phyloP scores from a whole-genome alignment of 30 jellyfish, hydroid and myxozoan species.

The Nemopilema nomurai region DNA sequence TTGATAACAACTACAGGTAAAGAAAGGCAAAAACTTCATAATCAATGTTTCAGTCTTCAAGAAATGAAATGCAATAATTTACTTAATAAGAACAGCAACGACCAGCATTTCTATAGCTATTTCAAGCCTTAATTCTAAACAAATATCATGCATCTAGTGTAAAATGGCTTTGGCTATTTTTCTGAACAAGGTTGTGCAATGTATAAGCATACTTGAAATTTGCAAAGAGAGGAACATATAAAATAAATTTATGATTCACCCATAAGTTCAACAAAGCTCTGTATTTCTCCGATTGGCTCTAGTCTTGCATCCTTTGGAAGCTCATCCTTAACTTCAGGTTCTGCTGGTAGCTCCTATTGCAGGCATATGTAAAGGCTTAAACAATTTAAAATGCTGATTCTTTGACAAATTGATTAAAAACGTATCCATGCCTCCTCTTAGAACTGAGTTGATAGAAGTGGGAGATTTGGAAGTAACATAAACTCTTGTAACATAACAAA shows the following conservation, averaged over 20 bases:
- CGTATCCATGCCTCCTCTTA: too few species aligned
- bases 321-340: conserved; percentile 33
- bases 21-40: not conserved
- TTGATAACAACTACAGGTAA: conserved; percentile 67
- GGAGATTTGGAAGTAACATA: too few species aligned
- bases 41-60: not conserved
- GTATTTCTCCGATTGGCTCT: conserved; percentile 61
- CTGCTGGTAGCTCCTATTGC: conserved; percentile 68
- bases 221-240: not conserved
- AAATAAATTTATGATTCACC: conserved; percentile 11
- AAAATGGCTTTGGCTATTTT: too few species aligned
- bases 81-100: not conserved
- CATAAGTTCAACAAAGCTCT: conserved; percentile 72
- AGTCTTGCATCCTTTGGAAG: conserved; percentile 70
- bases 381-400: conserved; percentile 4
- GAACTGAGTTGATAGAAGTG: too few species aligned
- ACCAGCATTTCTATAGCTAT: too few species aligned
- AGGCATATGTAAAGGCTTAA: not conserved
- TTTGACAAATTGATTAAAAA: too few species aligned
- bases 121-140: too few species aligned
- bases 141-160: too few species aligned
- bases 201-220: not conserved
- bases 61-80: too few species aligned
- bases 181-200: too few species aligned
- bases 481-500: too few species aligned